Percentiles rank a stretch among this genome's conserved stretches.
Conservation (phyloP, 2,888 invertebrate species). For the Cyclophora albipunctata region DNA sequence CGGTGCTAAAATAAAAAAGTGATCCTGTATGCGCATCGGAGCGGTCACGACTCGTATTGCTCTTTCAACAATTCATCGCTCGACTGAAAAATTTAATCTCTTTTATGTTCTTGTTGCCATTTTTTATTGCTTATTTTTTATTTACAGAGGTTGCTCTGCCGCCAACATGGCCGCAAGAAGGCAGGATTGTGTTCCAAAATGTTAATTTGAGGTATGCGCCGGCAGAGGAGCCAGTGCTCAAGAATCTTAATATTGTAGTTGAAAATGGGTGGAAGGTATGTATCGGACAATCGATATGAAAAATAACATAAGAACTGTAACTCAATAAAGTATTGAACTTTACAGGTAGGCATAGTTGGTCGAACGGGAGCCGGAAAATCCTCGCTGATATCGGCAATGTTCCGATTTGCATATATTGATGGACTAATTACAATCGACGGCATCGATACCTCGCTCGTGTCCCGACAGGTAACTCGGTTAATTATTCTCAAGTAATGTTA, state of each 20-base stretch:
- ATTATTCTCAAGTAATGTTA: neutral
- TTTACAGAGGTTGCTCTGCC: slow-evolving; percentile 67
- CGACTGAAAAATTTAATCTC: slow-evolving; percentile 19
- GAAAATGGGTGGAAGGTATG: slow-evolving; percentile 65
- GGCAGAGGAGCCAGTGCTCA: slow-evolving; percentile 78
- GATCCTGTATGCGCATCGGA: slow-evolving; percentile 7
- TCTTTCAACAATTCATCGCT: slow-evolving; percentile 21
- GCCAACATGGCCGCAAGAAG: slow-evolving; percentile 77
- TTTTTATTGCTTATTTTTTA: slow-evolving; percentile 18
- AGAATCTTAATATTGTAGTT: slow-evolving; percentile 51
- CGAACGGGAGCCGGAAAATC: slow-evolving; percentile 86
- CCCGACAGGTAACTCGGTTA: slow-evolving; percentile 57
- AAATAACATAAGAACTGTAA: neutral
- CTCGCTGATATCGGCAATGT: slow-evolving; percentile 80
- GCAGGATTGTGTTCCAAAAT: slow-evolving; percentile 75
- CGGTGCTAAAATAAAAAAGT: slow-evolving; percentile 7
- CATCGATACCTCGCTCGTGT: slow-evolving; percentile 72
- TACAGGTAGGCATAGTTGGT: slow-evolving; percentile 78
- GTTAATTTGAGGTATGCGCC: slow-evolving; percentile 78
- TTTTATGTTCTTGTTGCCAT: slow-evolving; percentile 17
- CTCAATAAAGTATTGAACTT: neutral
- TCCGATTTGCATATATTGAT: slow-evolving; percentile 78
- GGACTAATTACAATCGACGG: slow-evolving; percentile 80
- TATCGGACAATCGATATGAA: no score
- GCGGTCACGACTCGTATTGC: slow-evolving; percentile 12